Base-by-base conservation (phyloP, 2,888 invertebrate species). In the Linnaemya vulpina region DNA sequence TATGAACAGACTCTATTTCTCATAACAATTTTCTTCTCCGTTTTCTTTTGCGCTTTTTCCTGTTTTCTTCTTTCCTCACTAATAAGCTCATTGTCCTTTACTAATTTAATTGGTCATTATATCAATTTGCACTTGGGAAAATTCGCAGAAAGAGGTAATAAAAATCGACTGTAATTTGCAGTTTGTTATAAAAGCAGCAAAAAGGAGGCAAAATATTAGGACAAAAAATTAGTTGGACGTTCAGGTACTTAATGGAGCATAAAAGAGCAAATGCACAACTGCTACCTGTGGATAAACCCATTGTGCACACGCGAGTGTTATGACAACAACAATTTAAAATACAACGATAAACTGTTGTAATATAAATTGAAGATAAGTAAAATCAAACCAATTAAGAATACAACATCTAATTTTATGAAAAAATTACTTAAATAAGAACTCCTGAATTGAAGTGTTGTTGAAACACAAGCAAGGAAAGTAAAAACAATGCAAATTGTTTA, bases 221-320 rank as follows among this genome's bases (percentile, higher is more conserved):
- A 13, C 11, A 74, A 71, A 43, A 53, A 60, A 83, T 53, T 13
- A 73, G 63, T 55, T 79, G 83, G 58, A 58, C 78, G 75, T 84
- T 86, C 83, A 86, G 82, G 80, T 73, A 86, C 83, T 88, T 87
- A 88, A 88, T 87, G 84, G 86, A 87, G 87, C 88, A 87, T 86
- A 79, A 87, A 84, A 70, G 9, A 84, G 11, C 49, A 79, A 82
- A 71, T 75, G 76, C 78, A 65, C 81, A 85, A 77, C 82, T 83
- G 85, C 85, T 73, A 51, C 63, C 67, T 62, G 49, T 67, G 71
- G 53, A 60, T 80, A 80, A 84, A 77, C 73, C 46, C 55, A 77
- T 80, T 58, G 22, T 43, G 62, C 74, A 62, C 8, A 35, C 53
- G 9, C 30, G 30, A 30, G 30, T 30, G 5, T 30, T 38, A 70